phyloP scores from a whole-genome alignment of 2,797 vertebrate species.

The Onychomys torridus region DNA sequence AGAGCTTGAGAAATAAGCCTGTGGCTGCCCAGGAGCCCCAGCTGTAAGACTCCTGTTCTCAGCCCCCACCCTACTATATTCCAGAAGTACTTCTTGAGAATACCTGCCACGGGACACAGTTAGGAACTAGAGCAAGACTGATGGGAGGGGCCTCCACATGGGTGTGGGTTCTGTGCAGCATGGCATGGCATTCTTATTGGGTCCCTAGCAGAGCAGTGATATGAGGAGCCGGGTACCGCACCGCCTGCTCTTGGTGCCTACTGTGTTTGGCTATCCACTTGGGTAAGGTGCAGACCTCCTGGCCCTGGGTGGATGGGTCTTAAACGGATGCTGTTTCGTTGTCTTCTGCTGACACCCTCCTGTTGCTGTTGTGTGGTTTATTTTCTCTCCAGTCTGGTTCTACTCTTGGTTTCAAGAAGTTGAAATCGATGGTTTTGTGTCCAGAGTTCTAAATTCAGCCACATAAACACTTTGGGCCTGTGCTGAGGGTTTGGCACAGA shows the following conservation, averaged over 20 bases:
- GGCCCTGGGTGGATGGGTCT: accelerated
- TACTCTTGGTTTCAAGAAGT: conserved; percentile 29
- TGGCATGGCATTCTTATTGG: neutral
- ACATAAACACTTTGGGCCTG: neutral
- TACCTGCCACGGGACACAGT: neutral
- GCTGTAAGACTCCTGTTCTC: neutral
- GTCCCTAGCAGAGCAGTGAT: neutral
- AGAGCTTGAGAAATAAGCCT: accelerated
- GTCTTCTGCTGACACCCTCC: neutral
- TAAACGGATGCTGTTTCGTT: neutral
- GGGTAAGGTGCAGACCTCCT: accelerated
- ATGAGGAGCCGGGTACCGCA: neutral
- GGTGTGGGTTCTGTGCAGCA: no score
- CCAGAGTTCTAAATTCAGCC: conserved; percentile 55
- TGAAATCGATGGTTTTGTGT: conserved; percentile 54
- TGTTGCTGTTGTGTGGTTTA: neutral
- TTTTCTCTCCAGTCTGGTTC: neutral
- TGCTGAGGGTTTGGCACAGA: conserved; percentile 35
- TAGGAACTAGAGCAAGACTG: neutral
- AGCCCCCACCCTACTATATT: accelerated
- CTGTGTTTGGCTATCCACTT: neutral
- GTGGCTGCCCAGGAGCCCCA: accelerated
- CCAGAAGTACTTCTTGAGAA: neutral
- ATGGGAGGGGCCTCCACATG: neutral
- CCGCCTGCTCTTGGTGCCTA: neutral